Evolutionary conservation across 2,797 vertebrate species (phyloP).

Genomic region (Amazonetta brasiliensis): DNA sequence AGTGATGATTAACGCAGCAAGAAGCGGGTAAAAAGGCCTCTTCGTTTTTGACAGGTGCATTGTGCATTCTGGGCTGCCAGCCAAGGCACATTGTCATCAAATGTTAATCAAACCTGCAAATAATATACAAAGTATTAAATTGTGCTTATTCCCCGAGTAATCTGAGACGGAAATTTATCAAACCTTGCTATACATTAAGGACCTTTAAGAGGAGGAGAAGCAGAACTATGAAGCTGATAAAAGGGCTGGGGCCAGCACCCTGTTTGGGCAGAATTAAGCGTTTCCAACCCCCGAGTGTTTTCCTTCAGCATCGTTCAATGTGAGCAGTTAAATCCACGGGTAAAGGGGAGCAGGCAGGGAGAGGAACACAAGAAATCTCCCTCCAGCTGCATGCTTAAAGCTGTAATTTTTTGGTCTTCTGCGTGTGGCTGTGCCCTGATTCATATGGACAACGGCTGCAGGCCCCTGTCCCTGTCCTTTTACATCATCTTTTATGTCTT

Average conservation of each 20-base stretch:
- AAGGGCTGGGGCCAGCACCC: neutral
- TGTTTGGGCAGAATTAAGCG: neutral
- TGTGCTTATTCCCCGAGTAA: slow-evolving; percentile 50
- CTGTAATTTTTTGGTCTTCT: neutral
- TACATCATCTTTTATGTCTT: too few species aligned
- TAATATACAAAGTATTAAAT: slow-evolving; percentile 67
- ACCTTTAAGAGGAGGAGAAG: slow-evolving; percentile 21
- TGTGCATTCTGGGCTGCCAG: slow-evolving; percentile 65
- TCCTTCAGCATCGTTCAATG: neutral
- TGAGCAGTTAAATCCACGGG: neutral
- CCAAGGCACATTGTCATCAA: slow-evolving; percentile 70
- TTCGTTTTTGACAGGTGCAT: slow-evolving; percentile 75
- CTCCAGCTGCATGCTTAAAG: neutral
- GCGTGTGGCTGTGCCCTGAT: neutral
- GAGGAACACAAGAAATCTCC: neutral
- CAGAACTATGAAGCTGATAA: slow-evolving; percentile 2
- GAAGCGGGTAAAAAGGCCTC: slow-evolving; percentile 62
- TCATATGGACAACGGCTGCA: neutral
- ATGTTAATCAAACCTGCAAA: slow-evolving; percentile 73
- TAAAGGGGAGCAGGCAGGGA: neutral
- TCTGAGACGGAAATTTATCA: slow-evolving; percentile 50
- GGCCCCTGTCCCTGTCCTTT: neutral
- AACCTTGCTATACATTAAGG: neutral
- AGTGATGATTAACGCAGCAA: slow-evolving; percentile 47
- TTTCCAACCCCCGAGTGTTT: neutral